Evolutionary conservation across 92 coral and sea anemone species (phyloP).

Genomic region (Zoanthus solanderi): DNA sequence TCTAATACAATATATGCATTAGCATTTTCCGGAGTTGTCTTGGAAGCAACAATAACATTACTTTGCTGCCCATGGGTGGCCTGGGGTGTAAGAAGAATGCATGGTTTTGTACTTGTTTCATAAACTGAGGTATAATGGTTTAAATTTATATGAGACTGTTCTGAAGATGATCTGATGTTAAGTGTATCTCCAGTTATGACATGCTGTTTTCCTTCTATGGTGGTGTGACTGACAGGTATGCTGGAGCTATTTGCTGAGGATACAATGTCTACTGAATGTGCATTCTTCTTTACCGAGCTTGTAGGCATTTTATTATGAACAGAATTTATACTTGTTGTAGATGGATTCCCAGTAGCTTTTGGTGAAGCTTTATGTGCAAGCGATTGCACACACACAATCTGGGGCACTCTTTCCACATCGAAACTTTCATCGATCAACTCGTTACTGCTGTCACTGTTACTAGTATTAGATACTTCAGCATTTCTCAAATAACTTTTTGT

Average conservation of each 20-base stretch:
- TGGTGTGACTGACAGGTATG: background rate
- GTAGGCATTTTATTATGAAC: background rate
- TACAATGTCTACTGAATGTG: background rate
- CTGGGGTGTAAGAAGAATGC: conserved; percentile 25
- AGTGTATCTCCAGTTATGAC: background rate
- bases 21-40: conserved; percentile 21
- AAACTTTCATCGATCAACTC: background rate
- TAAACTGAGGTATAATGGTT: background rate
- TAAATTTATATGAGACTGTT: background rate
- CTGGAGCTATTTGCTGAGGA: background rate
- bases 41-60: conserved; percentile 38
- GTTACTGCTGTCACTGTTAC: no score
- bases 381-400: conserved; percentile 36
- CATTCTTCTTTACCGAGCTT: background rate
- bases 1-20: conserved; percentile 43
- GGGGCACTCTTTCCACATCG: conserved; percentile 21
- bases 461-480: no score
- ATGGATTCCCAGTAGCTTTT: background rate
- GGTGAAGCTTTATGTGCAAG: background rate
- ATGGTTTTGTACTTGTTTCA: background rate
- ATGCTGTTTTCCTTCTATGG: background rate
- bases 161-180: background rate
- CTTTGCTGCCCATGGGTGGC: conserved; percentile 12
- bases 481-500: no score
- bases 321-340: no score